Evolutionary conservation across 2,888 invertebrate species (phyloP), one percentile per base, ranked within the genome.

Genomic region (Nemotelus pantherinus): DNA sequence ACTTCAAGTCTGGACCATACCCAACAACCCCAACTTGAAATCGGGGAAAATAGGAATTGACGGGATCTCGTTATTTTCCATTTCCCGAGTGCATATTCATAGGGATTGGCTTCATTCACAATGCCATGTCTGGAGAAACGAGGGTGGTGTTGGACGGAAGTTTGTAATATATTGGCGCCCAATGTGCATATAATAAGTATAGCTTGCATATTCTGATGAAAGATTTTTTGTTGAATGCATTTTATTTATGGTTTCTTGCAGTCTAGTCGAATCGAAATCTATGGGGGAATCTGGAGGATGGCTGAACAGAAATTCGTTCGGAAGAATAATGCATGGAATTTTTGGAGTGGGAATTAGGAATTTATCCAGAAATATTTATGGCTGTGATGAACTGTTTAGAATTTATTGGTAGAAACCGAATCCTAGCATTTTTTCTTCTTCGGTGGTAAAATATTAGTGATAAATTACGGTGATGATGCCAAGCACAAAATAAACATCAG

Each of bases 181-280:
- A 71, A 71, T 71, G 55, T 71, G 71, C 71, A 71, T 57, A 44
- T 55, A 71, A 71, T 71, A 71, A 71, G 57, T 71, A 57, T 50
- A 45, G 45, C 65, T 41, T 71, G 55, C 71, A 71, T 57, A 71
- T 71, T 53, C 71, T 4, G 71, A 43, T 57, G 41, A 55, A 71
- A 71, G 71, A 71, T 44, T 71, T 71, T 57, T 71, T 57, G 55
- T 55, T n/a, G 10, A 55, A 57, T 71, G 71, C 71, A 71, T 71
- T 71, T 71, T 53, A 55, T 71, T 71, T 71, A 71, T 71, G 71
- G 10, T 44, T 44, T n/a, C 9, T 67, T 3, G 41, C 6, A n/a
- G 41, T 43, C 53, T 10, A 53, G 53, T 53, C 10, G 53, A 10
- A 53, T 10, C 6, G 6, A 53, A 10, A 53, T 25, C 25, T 25